Percentiles rank a stretch among this genome's conserved stretches.
phyloP scores from a whole-genome alignment of 2,888 invertebrate genomes.

The Volucella inflata region DNA sequence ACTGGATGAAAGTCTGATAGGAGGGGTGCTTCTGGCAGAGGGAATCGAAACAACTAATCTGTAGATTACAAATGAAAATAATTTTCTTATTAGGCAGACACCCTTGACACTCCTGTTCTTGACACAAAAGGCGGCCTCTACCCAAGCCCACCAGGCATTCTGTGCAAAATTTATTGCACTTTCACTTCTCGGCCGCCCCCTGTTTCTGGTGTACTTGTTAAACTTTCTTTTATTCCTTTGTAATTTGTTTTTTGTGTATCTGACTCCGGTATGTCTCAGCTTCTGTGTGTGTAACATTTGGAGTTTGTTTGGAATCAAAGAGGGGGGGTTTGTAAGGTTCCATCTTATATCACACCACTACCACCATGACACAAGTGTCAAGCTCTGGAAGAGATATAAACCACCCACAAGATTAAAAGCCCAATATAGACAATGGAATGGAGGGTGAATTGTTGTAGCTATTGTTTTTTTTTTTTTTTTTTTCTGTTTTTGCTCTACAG shows the following conservation, averaged over 20 bases:
- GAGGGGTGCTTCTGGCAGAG: constrained; percentile 23
- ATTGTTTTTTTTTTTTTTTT: constrained; percentile 21
- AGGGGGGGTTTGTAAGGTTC: neutral
- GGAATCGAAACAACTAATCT: constrained; percentile 74
- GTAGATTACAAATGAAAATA: constrained; percentile 70
- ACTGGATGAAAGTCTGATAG: neutral
- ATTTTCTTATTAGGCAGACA: constrained; percentile 59
- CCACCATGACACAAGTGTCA: constrained; percentile 20
- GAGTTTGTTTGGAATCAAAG: neutral
- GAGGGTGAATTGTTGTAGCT: constrained; percentile 77
- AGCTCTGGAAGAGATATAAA: constrained; percentile 75
- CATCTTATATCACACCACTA: constrained; percentile 43
- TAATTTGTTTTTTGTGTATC: constrained; percentile 63
- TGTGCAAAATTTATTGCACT: constrained; percentile 74
- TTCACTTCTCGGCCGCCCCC: constrained; percentile 50
- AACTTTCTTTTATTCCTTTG: constrained; percentile 73
- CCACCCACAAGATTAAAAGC: constrained; percentile 83
- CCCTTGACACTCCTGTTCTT: constrained; percentile 36
- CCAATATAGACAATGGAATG: constrained; percentile 82
- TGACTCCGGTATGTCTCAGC: constrained; percentile 1
- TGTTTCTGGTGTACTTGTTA: constrained; percentile 61
- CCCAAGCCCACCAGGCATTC: constrained; percentile 31
- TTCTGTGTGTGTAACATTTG: constrained; percentile 45
- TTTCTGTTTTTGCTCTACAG: constrained; percentile 30
- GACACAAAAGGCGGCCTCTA: constrained; percentile 45